phyloP scores from a whole-genome alignment of 2,888 invertebrate species.

The Erebia aethiops region DNA sequence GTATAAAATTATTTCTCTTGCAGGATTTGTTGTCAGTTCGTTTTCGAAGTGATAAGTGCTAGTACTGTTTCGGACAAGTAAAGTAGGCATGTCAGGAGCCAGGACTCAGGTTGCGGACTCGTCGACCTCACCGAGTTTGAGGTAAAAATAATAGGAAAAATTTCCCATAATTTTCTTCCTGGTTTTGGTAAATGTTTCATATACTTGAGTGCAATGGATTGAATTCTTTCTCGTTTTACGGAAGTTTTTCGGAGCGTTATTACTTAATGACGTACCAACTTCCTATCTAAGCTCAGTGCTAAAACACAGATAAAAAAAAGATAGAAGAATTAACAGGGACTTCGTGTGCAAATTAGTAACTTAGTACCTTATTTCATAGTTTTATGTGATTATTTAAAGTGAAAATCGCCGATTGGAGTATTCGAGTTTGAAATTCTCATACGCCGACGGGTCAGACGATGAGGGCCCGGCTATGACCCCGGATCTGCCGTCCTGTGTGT shows the following conservation, averaged over 20 bases:
- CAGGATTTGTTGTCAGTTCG: conserved; percentile 51
- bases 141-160: conserved; percentile 65
- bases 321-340: too few relatives aligned
- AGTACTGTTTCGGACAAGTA: conserved; percentile 36
- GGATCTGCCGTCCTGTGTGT: conserved; percentile 92
- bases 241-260: too few relatives aligned
- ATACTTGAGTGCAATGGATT: background rate
- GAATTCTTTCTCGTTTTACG: background rate
- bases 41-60: conserved; percentile 43
- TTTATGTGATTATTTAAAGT: conserved; percentile 43
- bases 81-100: conserved; percentile 68
- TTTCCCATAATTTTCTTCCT: background rate
- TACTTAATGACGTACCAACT: too few relatives aligned
- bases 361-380: background rate
- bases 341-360: background rate
- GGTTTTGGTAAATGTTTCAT: too few relatives aligned
- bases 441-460: conserved; percentile 73
- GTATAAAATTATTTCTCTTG: conserved; percentile 65
- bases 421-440: conserved; percentile 69
- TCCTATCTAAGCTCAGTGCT: too few relatives aligned
- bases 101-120: conserved; percentile 87
- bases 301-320: too few relatives aligned
- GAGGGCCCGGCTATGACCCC: conserved; percentile 82
- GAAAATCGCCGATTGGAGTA: conserved; percentile 71
- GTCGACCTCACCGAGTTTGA: conserved; percentile 86